phyloP scores from a whole-genome alignment of 2,113 vertebrate genomes.

The Nycticryphes semicollaris region DNA sequence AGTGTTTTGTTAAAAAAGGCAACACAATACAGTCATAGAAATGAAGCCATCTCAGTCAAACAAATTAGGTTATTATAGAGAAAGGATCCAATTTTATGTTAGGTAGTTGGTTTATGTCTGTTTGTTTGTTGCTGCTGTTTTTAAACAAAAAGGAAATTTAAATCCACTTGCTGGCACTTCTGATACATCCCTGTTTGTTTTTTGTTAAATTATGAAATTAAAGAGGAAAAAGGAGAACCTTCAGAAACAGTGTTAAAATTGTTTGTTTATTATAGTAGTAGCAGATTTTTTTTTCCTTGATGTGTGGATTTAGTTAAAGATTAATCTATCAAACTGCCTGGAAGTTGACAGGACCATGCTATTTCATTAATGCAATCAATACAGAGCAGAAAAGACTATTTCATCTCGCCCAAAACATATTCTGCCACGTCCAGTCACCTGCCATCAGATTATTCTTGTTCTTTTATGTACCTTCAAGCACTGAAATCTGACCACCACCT shows the following conservation, averaged over 20 bases:
- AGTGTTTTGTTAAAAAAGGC: constrained; percentile 80
- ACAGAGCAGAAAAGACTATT: constrained; percentile 60
- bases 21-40: constrained; percentile 83
- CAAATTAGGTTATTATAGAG: constrained; percentile 76
- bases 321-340: constrained; percentile 56
- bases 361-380: constrained; percentile 49
- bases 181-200: constrained; percentile 62
- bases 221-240: constrained; percentile 70
- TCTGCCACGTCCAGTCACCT: constrained; percentile 5
- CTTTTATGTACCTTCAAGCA: constrained; percentile 12
- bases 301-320: constrained; percentile 57
- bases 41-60: constrained; percentile 81
- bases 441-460: neutral
- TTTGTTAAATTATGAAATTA: constrained; percentile 58
- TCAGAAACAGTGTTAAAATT: constrained; percentile 58
- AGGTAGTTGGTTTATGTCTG: constrained; percentile 68
- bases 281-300: constrained; percentile 32
- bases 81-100: constrained; percentile 75
- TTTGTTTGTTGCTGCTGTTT: constrained; percentile 47
- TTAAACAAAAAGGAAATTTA: constrained; percentile 63
- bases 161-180: constrained; percentile 72
- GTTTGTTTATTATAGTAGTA: constrained; percentile 50
- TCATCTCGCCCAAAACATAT: constrained; percentile 30
- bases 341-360: constrained; percentile 32
- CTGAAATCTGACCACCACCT: constrained; percentile 54